Evolutionary conservation across 2,797 vertebrate genomes (phyloP).

Genomic region (Psittacula echo): DNA sequence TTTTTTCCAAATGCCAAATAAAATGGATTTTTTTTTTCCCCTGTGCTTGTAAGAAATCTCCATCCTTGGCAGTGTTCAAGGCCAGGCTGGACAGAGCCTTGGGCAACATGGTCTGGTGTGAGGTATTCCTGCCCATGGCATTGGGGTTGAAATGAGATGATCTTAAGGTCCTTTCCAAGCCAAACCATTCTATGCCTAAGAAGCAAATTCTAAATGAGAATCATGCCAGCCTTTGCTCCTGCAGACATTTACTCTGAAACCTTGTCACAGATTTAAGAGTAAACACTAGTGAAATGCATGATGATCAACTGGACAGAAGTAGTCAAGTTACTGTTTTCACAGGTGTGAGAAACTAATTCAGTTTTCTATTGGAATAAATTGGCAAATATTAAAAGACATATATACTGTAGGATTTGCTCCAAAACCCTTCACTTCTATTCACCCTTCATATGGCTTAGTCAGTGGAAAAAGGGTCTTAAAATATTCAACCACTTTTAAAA

Average conservation of each 20-base stretch:
- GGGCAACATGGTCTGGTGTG: background rate
- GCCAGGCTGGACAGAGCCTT: background rate
- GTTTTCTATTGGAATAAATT: background rate
- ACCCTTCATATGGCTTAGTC: background rate
- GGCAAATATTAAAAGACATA: background rate
- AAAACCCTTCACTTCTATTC: background rate
- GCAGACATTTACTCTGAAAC: background rate
- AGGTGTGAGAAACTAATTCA: background rate
- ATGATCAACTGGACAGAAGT: background rate
- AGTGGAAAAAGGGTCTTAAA: background rate
- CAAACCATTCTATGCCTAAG: background rate
- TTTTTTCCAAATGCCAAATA: slow-evolving; percentile 32
- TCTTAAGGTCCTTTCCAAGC: background rate
- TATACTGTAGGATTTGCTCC: background rate
- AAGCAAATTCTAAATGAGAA: background rate
- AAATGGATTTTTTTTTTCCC: background rate
- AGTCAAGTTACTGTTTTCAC: background rate
- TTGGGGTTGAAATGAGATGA: background rate
- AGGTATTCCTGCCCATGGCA: background rate
- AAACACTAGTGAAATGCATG: background rate
- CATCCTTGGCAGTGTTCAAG: background rate
- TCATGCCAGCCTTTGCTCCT: background rate
- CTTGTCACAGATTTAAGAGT: background rate
- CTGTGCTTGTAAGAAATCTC: background rate
- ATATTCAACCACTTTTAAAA: background rate